Base-by-base conservation (phyloP, 1,140 invertebrate species). In the Drosophila sturtevanti region DNA sequence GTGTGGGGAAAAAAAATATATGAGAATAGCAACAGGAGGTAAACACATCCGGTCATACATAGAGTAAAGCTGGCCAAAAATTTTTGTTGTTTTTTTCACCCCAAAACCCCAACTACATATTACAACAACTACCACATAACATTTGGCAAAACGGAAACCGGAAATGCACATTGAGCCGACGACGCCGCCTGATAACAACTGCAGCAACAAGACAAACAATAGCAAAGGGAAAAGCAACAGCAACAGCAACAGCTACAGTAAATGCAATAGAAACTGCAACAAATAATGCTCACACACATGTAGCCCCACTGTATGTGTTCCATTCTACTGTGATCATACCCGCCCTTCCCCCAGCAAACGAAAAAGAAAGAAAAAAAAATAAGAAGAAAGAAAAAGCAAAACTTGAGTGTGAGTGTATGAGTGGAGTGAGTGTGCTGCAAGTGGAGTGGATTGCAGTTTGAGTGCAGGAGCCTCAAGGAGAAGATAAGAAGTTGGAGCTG, bases 81-180 rank as follows among this genome's bases (percentile, higher is more conserved):
- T 48, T 48, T 10, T 48, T 48, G 9, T 18, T 48, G 16, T 21
- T 21, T 48, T 9, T 48, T 18, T 48, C 18, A 31, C 27, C 2
- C 22, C 22, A 2, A 24, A 24, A 24, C 22, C 22, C 22, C 22
- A 2, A 3, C 22, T 24, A 3, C 22, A 3, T 3, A 24, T 4
- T 24, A 24, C 22, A 24, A n/a, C n/a, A n/a, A n/a, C n/a, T n/a
- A n/a, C n/a, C 4, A 31, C 27, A 31, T 16, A n/a, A n/a, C n/a
- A n/a, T 41, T 56, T 56, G 34, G 52, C 55, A 63, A 82, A 64
- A 72, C 67, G 72, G 70, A 89, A 79, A 48, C 16, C 79, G 84
- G 84, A 89, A 84, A 87, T 87, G 84, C 79, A 77, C 65, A 81
- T 78, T 66, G 78, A 71, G 68, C 64, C 65, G 61, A 66, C 52